Evolutionary conservation across 2,888 invertebrate genomes (phyloP).

Genomic region (Stenotaenia linearis): DNA sequence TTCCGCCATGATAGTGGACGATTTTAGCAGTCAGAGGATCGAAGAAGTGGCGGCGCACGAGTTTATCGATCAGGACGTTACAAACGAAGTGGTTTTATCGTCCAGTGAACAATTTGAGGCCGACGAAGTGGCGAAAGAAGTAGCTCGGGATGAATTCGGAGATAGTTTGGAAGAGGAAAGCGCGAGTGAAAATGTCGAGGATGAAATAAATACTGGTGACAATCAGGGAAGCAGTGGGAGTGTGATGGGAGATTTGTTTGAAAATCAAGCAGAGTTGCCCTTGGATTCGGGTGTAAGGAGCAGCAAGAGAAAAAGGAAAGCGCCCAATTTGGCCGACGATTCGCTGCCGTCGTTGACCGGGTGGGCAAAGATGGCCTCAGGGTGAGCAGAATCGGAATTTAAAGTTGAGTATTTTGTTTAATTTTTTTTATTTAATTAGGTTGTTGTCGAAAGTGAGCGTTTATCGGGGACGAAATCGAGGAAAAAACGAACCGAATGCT

Average conservation of each 20-base stretch:
- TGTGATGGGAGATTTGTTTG: background rate
- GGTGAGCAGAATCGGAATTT: constrained; percentile 5
- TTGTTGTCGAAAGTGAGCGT: constrained; percentile 44
- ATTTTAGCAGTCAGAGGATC: constrained; percentile 41
- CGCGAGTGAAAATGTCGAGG: background rate
- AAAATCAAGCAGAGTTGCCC: background rate
- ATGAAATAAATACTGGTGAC: background rate
- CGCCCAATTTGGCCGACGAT: constrained; percentile 4
- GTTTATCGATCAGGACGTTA: constrained; percentile 12
- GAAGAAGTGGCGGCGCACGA: constrained; percentile 30
- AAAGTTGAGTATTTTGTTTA: background rate
- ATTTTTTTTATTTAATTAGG: constrained; percentile 39
- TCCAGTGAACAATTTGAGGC: background rate
- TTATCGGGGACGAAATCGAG: constrained; percentile 40
- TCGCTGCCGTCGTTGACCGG: constrained; percentile 33
- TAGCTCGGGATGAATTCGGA: background rate
- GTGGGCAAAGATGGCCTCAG: constrained; percentile 33
- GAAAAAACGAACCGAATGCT: constrained; percentile 31
- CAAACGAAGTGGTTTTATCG: background rate
- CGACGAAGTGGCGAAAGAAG: background rate
- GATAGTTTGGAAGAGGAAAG: constrained; percentile 40
- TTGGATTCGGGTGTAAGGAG: background rate
- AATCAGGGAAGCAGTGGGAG: background rate
- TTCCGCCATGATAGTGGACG: constrained; percentile 39
- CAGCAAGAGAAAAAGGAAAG: constrained; percentile 32